phyloP scores from a whole-genome alignment of 2,113 vertebrate species.

The Chrysemys picta region DNA sequence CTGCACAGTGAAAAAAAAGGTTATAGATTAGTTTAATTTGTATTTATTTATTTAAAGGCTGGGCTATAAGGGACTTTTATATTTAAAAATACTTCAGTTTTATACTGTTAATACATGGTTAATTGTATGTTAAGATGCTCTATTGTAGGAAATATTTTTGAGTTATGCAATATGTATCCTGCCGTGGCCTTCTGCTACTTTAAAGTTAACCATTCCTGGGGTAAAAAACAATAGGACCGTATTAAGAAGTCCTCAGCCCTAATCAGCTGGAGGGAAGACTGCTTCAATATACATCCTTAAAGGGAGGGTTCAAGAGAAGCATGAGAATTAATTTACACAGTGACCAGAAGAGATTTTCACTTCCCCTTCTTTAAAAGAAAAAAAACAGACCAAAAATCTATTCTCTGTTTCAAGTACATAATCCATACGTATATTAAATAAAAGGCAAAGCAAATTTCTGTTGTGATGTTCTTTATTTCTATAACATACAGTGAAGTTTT shows the following conservation, averaged over 20 bases:
- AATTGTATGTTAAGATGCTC: background rate
- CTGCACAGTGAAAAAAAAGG: background rate
- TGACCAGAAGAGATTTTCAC: background rate
- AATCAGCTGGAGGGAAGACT: accelerated
- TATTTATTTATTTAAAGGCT: background rate
- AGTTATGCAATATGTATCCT: background rate
- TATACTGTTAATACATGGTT: background rate
- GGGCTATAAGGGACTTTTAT: background rate
- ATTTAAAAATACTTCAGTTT: background rate
- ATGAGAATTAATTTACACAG: background rate
- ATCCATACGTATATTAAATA: accelerated
- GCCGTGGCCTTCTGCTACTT: background rate
- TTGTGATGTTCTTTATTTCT: accelerated
- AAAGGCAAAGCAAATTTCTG: background rate
- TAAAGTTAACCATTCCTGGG: background rate
- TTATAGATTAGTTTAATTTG: background rate
- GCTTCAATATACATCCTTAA: background rate
- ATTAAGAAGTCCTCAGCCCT: background rate
- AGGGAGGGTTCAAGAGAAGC: background rate
- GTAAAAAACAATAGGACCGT: background rate
- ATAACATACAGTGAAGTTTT: too few species aligned
- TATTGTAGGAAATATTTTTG: background rate
- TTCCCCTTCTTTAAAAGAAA: background rate
- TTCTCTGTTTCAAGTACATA: background rate
- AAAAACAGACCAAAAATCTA: background rate